These are phyloP conservation scores for Chloroclysta siterata DNA, from an alignment of 2,888 invertebrate genomes.

Conservation along the genomic window DNA sequence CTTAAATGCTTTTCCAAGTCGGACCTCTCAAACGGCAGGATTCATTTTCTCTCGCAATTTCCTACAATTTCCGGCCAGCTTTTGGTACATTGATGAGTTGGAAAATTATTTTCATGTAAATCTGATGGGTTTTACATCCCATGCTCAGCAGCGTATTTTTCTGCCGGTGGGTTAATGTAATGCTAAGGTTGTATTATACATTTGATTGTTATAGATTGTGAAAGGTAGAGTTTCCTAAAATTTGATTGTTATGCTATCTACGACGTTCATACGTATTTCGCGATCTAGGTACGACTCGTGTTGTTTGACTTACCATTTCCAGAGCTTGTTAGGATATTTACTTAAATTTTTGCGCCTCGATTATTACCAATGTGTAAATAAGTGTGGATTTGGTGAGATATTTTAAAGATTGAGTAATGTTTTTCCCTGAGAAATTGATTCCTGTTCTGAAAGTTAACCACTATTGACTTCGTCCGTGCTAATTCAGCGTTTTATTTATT, in stretches of 20 bases:
- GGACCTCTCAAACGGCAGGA: slow-evolving; percentile 76
- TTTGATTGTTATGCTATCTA: neutral
- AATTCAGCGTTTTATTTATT: slow-evolving; percentile 19
- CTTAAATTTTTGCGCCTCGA: slow-evolving; percentile 38
- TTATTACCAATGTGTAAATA: slow-evolving; percentile 1
- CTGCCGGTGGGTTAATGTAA: neutral
- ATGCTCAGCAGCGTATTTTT: slow-evolving; percentile 5
- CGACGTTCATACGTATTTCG: slow-evolving; percentile 41
- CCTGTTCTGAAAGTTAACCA: neutral
- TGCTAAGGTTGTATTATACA: neutral
- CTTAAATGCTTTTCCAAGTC: slow-evolving; percentile 54
- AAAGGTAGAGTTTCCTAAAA: neutral
- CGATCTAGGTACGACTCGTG: neutral
- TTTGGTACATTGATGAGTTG: slow-evolving; percentile 73
- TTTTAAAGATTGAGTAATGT: neutral
- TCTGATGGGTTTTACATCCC: slow-evolving; percentile 22
- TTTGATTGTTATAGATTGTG: neutral
- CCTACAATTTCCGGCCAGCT: slow-evolving; percentile 83
- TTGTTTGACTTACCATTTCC: slow-evolving; percentile 48
- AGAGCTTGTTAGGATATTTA: slow-evolving; percentile 33
- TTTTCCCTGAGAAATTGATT: neutral
- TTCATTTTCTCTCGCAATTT: slow-evolving; percentile 85
- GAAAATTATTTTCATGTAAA: slow-evolving; percentile 72
- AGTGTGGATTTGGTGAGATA: neutral
- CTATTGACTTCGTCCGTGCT: neutral